Evolutionary conservation across 1,140 invertebrate genomes (phyloP).

Genomic region (Bombus affinis): DNA sequence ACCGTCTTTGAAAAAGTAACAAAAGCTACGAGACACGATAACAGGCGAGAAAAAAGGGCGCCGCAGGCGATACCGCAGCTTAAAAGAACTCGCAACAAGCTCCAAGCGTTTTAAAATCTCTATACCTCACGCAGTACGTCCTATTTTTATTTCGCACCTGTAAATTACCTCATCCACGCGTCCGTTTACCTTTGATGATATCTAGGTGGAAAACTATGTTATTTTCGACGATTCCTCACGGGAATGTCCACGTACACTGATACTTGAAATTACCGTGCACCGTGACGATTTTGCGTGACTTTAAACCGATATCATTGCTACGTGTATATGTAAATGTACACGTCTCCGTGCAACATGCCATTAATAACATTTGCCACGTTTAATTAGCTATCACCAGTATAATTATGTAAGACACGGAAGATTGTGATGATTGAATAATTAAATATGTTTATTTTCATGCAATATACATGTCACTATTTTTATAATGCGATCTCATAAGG

Average conservation of each 20-base stretch:
- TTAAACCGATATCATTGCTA: neutral
- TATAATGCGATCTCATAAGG: too few relatives aligned
- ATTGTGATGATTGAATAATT: neutral
- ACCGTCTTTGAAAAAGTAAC: neutral
- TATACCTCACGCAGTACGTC: neutral
- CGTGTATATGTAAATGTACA: neutral
- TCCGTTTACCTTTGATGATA: neutral
- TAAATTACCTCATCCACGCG: too few relatives aligned
- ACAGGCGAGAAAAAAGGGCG: neutral
- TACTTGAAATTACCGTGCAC: too few relatives aligned
- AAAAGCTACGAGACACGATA: neutral
- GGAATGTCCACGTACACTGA: neutral
- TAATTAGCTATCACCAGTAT: neutral
- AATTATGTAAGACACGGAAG: neutral
- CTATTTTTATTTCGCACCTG: neutral
- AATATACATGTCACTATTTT: too few relatives aligned
- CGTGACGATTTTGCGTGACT: neutral
- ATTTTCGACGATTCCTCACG: neutral
- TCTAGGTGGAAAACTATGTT: too few relatives aligned
- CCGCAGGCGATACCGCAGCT: neutral
- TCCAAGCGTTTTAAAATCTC: neutral
- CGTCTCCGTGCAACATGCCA: too few relatives aligned
- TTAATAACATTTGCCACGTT: neutral
- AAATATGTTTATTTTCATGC: neutral
- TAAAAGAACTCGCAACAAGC: neutral